Base-by-base conservation (phyloP, 2,797 vertebrate genomes). In the Paedocypris micromegethes region DNA sequence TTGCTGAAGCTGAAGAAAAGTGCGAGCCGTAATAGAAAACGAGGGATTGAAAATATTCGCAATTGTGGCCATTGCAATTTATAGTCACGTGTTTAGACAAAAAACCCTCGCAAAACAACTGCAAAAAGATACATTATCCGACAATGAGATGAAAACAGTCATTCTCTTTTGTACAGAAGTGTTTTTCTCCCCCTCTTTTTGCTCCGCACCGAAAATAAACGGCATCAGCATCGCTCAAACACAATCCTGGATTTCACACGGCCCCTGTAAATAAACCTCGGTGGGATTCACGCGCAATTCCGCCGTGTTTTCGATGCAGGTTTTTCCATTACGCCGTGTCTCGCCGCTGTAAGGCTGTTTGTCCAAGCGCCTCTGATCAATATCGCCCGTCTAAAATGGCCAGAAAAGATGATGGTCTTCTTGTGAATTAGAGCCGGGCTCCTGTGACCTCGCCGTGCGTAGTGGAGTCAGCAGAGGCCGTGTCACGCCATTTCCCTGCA, bases 351-450 rank as follows among this genome's bases (percentile, higher is more conserved):
- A 37, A 55, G 51, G 61, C 48, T 60, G 71, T 63, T 65, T 55
- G 55, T 72, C 45, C 55, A 61, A 38, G 37, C 39, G 46, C 6
- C 7, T 50, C 66, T 74, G 72, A 74, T 65, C 46, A 42, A 74
- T 74, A 46, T n/a, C 4, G 8, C 53, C n/a, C 66, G 68, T 46
- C 38, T 66, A 7, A 61, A 62, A 51, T n/a, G 43, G 56, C 44
- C 51, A 52, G 48, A 75, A 72, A 69, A 62, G 65, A 62, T 68
- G 70, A 76, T 39, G 48, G 46, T 72, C 8, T 67, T 37, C 70
- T 72, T 75, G 53, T 73, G 79, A 78, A 77, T 82, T 79, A 83
- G 64, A 75, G 42, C 64, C 7, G 50, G 6, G 49, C 41, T 38
- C 58, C 47, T 9, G 9, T 55, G 23, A 61, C 39, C 45, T 55